Evolutionary conservation across 2,797 vertebrate species (phyloP), one percentile per base, ranked within the genome.

Genomic region (Acanthopagrus latus): DNA sequence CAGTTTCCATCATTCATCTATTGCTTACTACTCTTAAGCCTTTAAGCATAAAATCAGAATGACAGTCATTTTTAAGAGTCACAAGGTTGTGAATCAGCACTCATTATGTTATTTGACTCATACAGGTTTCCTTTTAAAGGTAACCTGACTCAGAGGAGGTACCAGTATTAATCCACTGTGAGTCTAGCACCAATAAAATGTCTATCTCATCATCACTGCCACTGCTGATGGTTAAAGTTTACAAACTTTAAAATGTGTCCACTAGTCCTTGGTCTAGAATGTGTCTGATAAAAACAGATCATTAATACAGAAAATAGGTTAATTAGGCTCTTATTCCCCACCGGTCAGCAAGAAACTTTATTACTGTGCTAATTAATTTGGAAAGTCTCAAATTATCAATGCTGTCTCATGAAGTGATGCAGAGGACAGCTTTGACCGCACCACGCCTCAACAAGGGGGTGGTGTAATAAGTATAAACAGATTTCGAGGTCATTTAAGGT

Each of bases 291-390:
- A 92, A 92, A 94, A 86, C 86, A 89, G 85, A 90, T 88, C 67
- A 86, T 94, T 93, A 93, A 89, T 87, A 84, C 79, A 86, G 87
- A 92, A 94, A 94, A 91, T 91, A 74, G 93, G 94, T 92, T 95
- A 95, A 95, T 95, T 95, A 92, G 86, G 77, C 85, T 83, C 85
- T 83, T 85, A 94, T 95, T 94, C 91, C 94, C 95, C 74, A 83
- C 86, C 91, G 94, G 93, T 95, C 92, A 94, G 91, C 91, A 88
- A 86, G 87, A 92, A 89, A 91, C 86, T 88, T 91, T 89, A 82
- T 81, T 87, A 84, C 86, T 85, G 90, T 88, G 83, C 93, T 95
- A 94, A 94, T 96, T 95, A 93, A 90, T 92, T 89, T 75, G 64
- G 81, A 89, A 91, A 93, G 88, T 86, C 88, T 89, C 75, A 84